A percentile compares a stretch with the other conserved stretches of the same genome.
phyloP scores from a whole-genome alignment of 2,113 vertebrate species.

The Poeciliopsis occidentalis region DNA sequence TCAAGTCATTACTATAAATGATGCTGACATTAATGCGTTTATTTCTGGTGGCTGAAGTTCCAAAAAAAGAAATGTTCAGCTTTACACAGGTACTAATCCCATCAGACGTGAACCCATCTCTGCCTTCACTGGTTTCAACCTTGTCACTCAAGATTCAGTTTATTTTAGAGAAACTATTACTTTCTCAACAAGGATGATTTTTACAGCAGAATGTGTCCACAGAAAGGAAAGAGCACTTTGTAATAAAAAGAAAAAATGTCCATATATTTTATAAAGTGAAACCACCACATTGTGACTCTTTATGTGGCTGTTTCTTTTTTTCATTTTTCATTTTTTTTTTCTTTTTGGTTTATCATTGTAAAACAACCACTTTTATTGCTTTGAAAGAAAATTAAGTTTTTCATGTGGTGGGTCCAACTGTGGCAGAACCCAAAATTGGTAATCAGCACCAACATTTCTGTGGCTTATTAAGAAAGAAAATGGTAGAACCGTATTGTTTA shows the following conservation, averaged over 20 bases:
- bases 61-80: constrained; percentile 10
- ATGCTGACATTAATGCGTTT: constrained; percentile 7
- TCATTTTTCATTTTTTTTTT: no score
- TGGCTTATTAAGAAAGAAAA: no score
- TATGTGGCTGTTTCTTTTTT: no score
- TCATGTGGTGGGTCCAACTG: background rate
- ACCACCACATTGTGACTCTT: no score
- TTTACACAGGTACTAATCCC: constrained; percentile 24
- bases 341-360: no score
- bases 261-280: no score
- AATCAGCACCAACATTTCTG: no score
- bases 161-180: constrained; percentile 16
- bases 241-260: background rate
- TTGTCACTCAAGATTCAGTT: constrained; percentile 17
- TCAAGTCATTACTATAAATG: background rate
- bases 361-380: no score
- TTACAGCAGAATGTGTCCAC: background rate
- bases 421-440: background rate
- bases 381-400: background rate
- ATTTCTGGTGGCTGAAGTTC: constrained; percentile 18
- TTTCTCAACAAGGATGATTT: constrained; percentile 1
- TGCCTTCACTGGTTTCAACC: constrained; percentile 21
- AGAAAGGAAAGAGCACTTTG: constrained; percentile 3
- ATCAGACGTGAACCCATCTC: constrained; percentile 13
- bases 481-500: no score